Base-by-base conservation (phyloP, 1,140 invertebrate genomes). In the Tribolium madens region DNA sequence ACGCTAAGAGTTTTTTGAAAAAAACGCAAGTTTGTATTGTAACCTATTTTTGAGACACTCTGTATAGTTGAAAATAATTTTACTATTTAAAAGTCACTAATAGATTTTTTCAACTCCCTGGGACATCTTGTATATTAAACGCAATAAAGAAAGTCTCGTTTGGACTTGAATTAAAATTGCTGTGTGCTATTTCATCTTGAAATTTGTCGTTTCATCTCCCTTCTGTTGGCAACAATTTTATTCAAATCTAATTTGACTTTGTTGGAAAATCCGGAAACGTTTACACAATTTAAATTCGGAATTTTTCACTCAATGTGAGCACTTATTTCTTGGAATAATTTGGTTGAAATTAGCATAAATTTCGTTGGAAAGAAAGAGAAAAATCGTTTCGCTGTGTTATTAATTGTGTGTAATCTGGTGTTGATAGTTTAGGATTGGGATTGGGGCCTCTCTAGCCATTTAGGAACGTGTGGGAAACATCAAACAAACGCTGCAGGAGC, bases 401-500 rank as follows among this genome's bases (percentile, higher is more conserved):
- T 72, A 72, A 33, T 52, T 31, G 46, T 50, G 52, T 12, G 70
- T 77, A 52, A 73, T 75, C 69, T 80, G 78, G 33, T 75, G 78
- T 80, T 80, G 78, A 80, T 76, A 76, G 76, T 77, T 75, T 17
- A 64, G 36, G 53, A 21, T 42, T 13, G 46, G 36, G 57, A n/a
- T n/a, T n/a, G n/a, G n/a, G n/a, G 13, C 12, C 74, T 50, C 18
- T 71, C 64, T 12, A 21, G 64, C 46, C 77, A 78, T 78, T 78
- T 73, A 75, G 68, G 42, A 82, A 78, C 80, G 81, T 82, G 81
- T 82, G 81, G 81, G 81, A 82, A 82, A 82, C 78, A 82, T 78
- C 79, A 81, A 82, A 82, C 81, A 81, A 73, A 72, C 78, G 60
- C 81, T 60, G 75, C 79, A 78, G 81, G 81, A 71, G 71, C n/a